Evolutionary conservation across 2,888 invertebrate genomes (phyloP).

Genomic region (Pycnomerus fuliginosus): DNA sequence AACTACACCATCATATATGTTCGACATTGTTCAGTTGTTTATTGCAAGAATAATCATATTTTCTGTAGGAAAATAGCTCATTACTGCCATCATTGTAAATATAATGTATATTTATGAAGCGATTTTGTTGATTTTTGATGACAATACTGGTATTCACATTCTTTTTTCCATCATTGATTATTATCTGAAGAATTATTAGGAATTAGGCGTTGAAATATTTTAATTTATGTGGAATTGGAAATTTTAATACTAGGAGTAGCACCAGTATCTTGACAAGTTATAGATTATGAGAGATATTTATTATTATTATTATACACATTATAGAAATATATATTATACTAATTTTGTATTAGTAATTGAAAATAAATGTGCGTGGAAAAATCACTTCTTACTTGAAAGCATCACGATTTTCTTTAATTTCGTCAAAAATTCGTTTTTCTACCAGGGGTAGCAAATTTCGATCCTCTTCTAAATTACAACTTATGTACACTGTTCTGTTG

Average conservation of each 20-base stretch:
- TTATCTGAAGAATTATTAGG: slow-evolving; percentile 7
- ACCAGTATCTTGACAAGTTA: slow-evolving; percentile 30
- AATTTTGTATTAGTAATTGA: slow-evolving; percentile 45
- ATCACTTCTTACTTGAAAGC: slow-evolving; percentile 38
- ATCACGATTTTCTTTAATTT: slow-evolving; percentile 49
- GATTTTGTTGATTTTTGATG: slow-evolving; percentile 27
- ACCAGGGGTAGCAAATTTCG: slow-evolving; percentile 43
- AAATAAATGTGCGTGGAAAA: slow-evolving; percentile 42
- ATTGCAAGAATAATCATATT: slow-evolving; percentile 27
- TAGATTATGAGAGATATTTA: slow-evolving; percentile 38
- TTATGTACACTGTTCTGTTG: slow-evolving; percentile 54
- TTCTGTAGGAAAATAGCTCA: slow-evolving; percentile 31
- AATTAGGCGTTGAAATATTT: slow-evolving; percentile 16
- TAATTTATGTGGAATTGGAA: slow-evolving; percentile 23
- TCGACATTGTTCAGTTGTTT: slow-evolving; percentile 40
- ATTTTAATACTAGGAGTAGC: slow-evolving; percentile 21
- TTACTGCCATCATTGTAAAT: slow-evolving; percentile 37
- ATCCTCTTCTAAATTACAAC: slow-evolving; percentile 52
- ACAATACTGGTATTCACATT: slow-evolving; percentile 31
- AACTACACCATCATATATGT: slow-evolving; percentile 35
- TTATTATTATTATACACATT: slow-evolving; percentile 40
- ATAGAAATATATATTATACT: slow-evolving; percentile 34
- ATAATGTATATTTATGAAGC: slow-evolving; percentile 28
- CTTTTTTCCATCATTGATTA: slow-evolving; percentile 5
- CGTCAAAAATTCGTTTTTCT: slow-evolving; percentile 51